Conservation (phyloP, 2,797 vertebrate species). For the Setipinna tenuifilis region DNA sequence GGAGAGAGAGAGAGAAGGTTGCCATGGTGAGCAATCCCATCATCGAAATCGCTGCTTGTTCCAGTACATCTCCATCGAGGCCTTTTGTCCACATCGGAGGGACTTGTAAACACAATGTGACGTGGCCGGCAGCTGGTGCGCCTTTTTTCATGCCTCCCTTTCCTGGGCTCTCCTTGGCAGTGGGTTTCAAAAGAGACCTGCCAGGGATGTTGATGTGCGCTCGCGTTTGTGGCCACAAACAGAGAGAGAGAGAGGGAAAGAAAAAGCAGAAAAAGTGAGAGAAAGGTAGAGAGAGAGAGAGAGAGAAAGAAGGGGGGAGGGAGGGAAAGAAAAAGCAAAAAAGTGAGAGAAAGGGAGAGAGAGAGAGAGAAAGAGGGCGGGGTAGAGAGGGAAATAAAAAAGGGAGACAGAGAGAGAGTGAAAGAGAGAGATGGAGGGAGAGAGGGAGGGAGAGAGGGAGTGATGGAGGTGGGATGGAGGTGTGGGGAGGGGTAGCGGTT, state of each 20-base stretch:
- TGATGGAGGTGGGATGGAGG: background rate
- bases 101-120: constrained; percentile 47
- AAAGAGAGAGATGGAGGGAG: background rate
- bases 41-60: constrained; percentile 35
- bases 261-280: background rate
- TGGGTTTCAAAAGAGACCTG: constrained; percentile 36
- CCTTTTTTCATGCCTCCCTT: constrained; percentile 23
- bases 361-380: background rate
- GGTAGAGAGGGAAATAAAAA: background rate
- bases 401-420: background rate
- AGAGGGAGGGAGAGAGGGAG: background rate
- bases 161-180: background rate
- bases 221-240: constrained; percentile 30
- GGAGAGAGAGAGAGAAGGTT: constrained; percentile 33
- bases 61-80: constrained; percentile 39
- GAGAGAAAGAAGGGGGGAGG: background rate
- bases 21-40: constrained; percentile 52
- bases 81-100: constrained; percentile 39
- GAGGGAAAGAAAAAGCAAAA: background rate
- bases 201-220: constrained; percentile 27
- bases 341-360: background rate
- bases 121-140: constrained; percentile 45
- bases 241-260: constrained; percentile 13
- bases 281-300: background rate
- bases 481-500: background rate